phyloP scores from a whole-genome alignment of 92 coral and sea anemone genomes.

The Epizoanthus fatuus region DNA sequence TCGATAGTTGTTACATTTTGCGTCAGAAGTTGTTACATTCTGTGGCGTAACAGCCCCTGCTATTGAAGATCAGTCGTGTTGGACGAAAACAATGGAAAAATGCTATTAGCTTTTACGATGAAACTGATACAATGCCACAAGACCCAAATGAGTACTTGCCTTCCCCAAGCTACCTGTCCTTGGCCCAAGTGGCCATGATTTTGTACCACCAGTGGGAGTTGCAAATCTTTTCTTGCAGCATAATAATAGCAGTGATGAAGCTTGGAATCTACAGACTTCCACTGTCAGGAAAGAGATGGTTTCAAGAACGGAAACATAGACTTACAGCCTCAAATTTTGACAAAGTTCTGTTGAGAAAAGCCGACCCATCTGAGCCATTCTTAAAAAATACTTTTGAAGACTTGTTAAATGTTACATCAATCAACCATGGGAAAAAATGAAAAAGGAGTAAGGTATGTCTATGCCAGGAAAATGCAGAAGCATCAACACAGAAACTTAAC shows the following conservation, averaged over 20 bases:
- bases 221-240: too few relatives aligned
- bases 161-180: slow-evolving; percentile 6
- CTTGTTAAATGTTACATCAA: slow-evolving; percentile 64
- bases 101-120: not conserved
- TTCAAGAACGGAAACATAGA: slow-evolving; percentile 56
- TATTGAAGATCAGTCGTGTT: not conserved
- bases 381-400: slow-evolving; percentile 51
- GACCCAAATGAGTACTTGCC: not conserved
- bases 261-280: not conserved
- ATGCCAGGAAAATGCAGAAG: slow-evolving; percentile 69
- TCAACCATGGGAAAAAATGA: slow-evolving; percentile 78
- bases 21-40: too few relatives aligned
- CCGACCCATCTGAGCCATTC: slow-evolving; percentile 56
- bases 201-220: too few relatives aligned
- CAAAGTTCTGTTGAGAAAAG: slow-evolving; percentile 58
- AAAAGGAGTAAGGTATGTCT: slow-evolving; percentile 46
- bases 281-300: slow-evolving; percentile 37
- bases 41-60: not conserved
- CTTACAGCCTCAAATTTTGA: slow-evolving; percentile 74
- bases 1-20: too few relatives aligned
- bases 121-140: not conserved
- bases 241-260: not conserved
- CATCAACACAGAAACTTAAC: slow-evolving; percentile 50
- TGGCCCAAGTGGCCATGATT: not conserved
- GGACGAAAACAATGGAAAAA: not conserved